phyloP scores from a whole-genome alignment of 35 echinoderm and acorn worm genomes.

The Holothuria glaberrima region DNA sequence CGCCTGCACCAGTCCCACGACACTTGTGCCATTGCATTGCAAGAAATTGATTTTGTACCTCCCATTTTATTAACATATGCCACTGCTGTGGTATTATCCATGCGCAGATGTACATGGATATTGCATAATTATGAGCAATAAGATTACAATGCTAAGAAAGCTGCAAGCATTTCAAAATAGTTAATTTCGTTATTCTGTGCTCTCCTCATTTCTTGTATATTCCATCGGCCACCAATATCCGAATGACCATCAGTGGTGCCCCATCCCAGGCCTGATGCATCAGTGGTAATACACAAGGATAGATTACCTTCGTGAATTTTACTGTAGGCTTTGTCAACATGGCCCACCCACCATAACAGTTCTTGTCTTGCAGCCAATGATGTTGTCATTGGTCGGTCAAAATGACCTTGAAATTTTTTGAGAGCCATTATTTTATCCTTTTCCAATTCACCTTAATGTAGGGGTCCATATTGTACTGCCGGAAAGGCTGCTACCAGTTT shows the following conservation, averaged over 20 bases:
- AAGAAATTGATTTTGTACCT: constrained; percentile 24
- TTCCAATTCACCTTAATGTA: constrained; percentile 62
- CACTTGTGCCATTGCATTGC: constrained; percentile 60
- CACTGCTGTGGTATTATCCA: constrained; percentile 71
- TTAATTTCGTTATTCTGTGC: constrained; percentile 62
- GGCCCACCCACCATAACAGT: neutral
- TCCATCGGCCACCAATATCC: constrained; percentile 54
- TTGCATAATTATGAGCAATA: constrained; percentile 40
- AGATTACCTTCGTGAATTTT: too few species aligned
- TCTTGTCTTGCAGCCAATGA: constrained; percentile 2
- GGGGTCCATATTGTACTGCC: constrained; percentile 52
- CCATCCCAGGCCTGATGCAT: constrained; percentile 64
- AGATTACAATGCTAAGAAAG: constrained; percentile 29
- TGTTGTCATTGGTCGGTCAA: constrained; percentile 7
- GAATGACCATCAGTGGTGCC: constrained; percentile 29
- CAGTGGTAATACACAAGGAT: constrained; percentile 24
- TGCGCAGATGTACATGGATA: constrained; percentile 43
- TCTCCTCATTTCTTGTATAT: constrained; percentile 17
- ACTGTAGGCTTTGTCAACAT: neutral
- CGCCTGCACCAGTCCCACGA: constrained; percentile 65
- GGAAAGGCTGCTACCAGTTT: constrained; percentile 56
- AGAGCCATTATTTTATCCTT: constrained; percentile 49
- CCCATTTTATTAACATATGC: constrained; percentile 74
- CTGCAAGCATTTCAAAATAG: constrained; percentile 57
- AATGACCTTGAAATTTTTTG: constrained; percentile 22